Conservation (phyloP, 2,888 invertebrate species). For the Coelopa pilipes region DNA sequence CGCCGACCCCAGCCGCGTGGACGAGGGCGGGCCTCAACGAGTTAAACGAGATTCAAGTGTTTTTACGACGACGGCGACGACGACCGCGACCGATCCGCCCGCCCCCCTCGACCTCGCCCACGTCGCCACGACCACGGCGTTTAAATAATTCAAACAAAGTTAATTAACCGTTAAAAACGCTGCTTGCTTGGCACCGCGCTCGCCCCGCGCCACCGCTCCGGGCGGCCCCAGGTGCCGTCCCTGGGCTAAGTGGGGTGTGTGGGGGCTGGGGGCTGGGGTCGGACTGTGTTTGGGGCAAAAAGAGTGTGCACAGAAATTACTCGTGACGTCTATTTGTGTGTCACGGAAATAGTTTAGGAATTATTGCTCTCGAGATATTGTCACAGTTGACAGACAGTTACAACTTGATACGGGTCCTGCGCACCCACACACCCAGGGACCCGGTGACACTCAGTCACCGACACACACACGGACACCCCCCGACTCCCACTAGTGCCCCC, state of each 20-base stretch:
- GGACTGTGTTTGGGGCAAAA: background rate
- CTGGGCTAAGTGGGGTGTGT: constrained; percentile 5
- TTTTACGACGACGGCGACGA: background rate
- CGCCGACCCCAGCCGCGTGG: too few relatives aligned
- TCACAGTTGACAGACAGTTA: constrained; percentile 48
- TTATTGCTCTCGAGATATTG: constrained; percentile 49
- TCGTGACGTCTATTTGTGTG: constrained; percentile 46
- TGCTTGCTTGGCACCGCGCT: background rate
- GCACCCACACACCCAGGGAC: constrained; percentile 7
- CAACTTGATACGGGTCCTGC: constrained; percentile 32
- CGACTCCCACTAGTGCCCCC: too few relatives aligned
- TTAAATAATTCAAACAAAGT: constrained; percentile 38
- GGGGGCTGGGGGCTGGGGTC: background rate
- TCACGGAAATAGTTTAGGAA: constrained; percentile 49
- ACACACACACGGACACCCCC: too few relatives aligned
- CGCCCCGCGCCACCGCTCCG: constrained; percentile 4
- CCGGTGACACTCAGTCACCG: background rate
- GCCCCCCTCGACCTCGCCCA: too few relatives aligned
- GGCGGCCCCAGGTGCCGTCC: background rate
- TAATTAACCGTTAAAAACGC: constrained; percentile 37
- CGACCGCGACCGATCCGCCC: background rate
- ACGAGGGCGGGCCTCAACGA: too few relatives aligned
- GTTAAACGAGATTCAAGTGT: too few relatives aligned
- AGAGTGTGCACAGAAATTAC: constrained; percentile 34
- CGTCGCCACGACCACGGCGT: background rate